Evolutionary conservation across 2,888 invertebrate genomes (phyloP).

Genomic region (Athripsodes cinereus): DNA sequence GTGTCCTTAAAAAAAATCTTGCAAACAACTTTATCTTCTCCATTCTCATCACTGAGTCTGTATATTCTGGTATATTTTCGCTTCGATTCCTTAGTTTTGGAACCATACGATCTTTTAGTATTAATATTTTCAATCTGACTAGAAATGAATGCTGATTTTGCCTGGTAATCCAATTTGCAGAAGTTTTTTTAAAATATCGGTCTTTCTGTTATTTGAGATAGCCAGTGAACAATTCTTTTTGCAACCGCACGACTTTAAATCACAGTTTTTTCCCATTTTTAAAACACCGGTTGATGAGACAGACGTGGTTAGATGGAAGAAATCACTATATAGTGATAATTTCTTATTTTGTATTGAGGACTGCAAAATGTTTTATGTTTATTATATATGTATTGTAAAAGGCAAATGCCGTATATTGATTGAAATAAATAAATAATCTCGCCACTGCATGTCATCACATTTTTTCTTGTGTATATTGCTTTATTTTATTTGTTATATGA

Average conservation of each 20-base stretch:
- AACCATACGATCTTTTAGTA: background rate
- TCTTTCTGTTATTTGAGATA: background rate
- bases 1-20: background rate
- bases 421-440: too few species aligned
- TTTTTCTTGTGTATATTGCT: too few species aligned
- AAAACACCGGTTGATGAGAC: background rate
- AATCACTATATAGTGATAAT: too few species aligned
- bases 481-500: too few species aligned
- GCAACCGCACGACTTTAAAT: conserved; percentile 1
- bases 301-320: too few species aligned
- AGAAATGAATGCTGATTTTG: background rate
- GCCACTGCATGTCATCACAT: too few species aligned
- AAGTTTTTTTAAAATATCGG: background rate
- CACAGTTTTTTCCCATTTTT: background rate
- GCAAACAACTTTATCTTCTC: background rate
- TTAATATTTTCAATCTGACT: background rate
- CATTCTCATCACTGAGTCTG: background rate
- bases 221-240: background rate
- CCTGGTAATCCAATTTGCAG: background rate
- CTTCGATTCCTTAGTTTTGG: background rate
- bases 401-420: too few species aligned
- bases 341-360: too few species aligned
- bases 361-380: too few species aligned
- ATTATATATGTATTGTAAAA: too few species aligned
- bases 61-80: background rate